Evolutionary conservation across 2,888 invertebrate genomes (phyloP).

Genomic region (Hedya salicella): DNA sequence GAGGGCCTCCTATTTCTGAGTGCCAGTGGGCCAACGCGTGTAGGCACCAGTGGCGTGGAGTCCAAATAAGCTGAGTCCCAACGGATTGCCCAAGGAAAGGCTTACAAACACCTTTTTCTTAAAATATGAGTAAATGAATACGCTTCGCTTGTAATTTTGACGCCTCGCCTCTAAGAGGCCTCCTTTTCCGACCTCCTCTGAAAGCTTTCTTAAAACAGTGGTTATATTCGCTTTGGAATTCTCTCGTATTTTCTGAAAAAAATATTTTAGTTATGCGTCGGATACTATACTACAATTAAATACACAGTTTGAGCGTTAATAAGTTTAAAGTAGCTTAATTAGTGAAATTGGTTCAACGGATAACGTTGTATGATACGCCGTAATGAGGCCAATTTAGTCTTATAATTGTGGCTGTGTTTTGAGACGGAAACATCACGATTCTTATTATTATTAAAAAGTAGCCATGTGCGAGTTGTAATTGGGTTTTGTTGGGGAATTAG

Average conservation of each 20-base stretch:
- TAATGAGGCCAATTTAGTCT: conserved; percentile 44
- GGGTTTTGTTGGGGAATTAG: neutral
- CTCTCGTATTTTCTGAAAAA: conserved; percentile 25
- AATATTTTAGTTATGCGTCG: neutral
- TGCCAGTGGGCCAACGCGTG: no score
- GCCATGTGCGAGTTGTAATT: neutral
- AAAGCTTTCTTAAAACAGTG: no score
- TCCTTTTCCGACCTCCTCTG: no score
- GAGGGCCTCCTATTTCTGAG: no score
- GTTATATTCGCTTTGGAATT: no score
- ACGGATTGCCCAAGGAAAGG: no score
- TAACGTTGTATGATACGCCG: conserved; percentile 47
- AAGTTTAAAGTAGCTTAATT: conserved; percentile 48
- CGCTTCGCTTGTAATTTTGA: no score
- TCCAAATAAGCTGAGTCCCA: no score
- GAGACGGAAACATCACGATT: conserved; percentile 68
- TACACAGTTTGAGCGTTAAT: conserved; percentile 43
- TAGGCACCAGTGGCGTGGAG: no score
- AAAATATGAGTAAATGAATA: no score
- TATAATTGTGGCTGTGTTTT: conserved; percentile 49
- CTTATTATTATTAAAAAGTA: conserved; percentile 61
- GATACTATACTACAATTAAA: conserved; percentile 34
- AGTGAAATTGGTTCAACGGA: conserved; percentile 48
- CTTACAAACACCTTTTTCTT: no score
- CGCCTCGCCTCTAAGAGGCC: no score